phyloP scores from a whole-genome alignment of 2,888 invertebrate genomes.

The Sturmia bella region DNA sequence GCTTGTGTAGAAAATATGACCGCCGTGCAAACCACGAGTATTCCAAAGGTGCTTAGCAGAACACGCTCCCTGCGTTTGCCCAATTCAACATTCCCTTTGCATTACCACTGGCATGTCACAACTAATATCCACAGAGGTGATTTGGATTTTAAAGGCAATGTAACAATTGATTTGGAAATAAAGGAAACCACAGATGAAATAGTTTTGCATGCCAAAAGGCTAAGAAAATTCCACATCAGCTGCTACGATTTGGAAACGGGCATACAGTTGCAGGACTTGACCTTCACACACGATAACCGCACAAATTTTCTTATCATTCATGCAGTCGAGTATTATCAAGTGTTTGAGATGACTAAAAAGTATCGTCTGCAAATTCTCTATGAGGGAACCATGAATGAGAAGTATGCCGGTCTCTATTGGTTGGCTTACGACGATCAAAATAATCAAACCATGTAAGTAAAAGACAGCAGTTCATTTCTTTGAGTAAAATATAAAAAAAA shows the following conservation, averaged over 20 bases:
- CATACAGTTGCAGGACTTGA: slow-evolving; percentile 73
- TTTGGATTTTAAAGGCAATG: slow-evolving; percentile 76
- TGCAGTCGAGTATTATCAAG: slow-evolving; percentile 74
- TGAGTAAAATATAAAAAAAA: too few relatives aligned
- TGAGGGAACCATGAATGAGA: slow-evolving; percentile 83
- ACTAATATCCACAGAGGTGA: slow-evolving; percentile 76
- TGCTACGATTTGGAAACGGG: slow-evolving; percentile 73
- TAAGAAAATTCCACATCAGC: slow-evolving; percentile 74
- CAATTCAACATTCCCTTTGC: slow-evolving; percentile 83
- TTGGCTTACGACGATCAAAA: slow-evolving; percentile 82
- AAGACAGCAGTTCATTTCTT: background rate
- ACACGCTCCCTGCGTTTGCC: slow-evolving; percentile 83
- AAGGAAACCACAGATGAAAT: slow-evolving; percentile 77
- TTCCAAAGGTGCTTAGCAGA: background rate
- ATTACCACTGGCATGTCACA: slow-evolving; percentile 82
- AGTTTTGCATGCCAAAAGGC: slow-evolving; percentile 77
- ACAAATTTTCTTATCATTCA: slow-evolving; percentile 76
- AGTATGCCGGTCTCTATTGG: slow-evolving; percentile 86
- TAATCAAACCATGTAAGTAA: slow-evolving; percentile 80
- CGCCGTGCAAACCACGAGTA: background rate
- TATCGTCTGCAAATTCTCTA: slow-evolving; percentile 83
- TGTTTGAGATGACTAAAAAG: slow-evolving; percentile 75
- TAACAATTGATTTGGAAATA: slow-evolving; percentile 77
- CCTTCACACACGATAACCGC: slow-evolving; percentile 73
- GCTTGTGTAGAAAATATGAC: slow-evolving; percentile 42